phyloP scores from a whole-genome alignment of 2,113 vertebrate species.

The Gallinago media region DNA sequence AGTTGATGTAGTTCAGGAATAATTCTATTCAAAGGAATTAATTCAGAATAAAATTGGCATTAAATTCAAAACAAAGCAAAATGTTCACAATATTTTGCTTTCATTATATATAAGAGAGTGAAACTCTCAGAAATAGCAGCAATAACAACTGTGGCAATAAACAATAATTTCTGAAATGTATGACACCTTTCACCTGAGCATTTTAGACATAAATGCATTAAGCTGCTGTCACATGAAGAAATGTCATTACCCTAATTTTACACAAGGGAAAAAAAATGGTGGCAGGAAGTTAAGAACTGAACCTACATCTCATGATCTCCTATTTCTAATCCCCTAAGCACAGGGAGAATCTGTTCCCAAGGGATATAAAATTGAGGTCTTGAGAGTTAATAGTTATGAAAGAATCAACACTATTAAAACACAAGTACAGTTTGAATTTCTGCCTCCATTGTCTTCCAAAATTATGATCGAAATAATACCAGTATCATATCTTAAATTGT shows the following conservation, averaged over 20 bases:
- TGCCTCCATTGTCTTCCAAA: neutral
- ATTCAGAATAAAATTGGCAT: constrained; percentile 35
- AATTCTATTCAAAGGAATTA: constrained; percentile 61
- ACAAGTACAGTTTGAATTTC: neutral
- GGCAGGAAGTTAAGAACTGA: constrained; percentile 1
- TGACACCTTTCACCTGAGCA: constrained; percentile 16
- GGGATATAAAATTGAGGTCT: neutral
- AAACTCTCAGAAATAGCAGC: neutral
- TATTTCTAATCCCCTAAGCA: neutral
- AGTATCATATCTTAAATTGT: neutral
- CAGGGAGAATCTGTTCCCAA: neutral
- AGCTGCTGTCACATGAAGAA: constrained; percentile 10
- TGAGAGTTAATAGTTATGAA: neutral
- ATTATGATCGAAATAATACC: neutral
- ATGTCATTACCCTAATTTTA: constrained; percentile 56
- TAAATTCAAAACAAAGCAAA: constrained; percentile 48
- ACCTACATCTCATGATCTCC: neutral
- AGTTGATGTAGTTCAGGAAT: constrained; percentile 49
- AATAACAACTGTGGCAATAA: neutral
- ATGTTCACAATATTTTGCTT: constrained; percentile 36
- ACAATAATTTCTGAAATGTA: constrained; percentile 21
- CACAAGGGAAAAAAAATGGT: neutral
- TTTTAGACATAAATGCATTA: neutral
- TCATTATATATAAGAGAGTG: neutral
- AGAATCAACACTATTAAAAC: neutral